Conservation (phyloP, 2,797 vertebrate species). For the Gadopsis marmoratus region DNA sequence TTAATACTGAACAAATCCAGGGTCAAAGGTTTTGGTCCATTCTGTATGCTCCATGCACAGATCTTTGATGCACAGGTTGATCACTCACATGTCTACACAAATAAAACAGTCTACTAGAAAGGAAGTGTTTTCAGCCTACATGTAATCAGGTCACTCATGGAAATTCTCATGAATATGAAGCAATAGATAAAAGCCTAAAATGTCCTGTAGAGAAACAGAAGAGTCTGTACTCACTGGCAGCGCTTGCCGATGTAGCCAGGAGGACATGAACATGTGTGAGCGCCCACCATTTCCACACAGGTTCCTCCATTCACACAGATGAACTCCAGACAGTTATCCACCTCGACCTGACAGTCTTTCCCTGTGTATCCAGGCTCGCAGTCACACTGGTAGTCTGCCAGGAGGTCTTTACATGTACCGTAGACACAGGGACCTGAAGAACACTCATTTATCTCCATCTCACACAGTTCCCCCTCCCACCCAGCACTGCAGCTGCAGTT, state of each 20-base stretch:
- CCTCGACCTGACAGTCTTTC: slow-evolving; percentile 86
- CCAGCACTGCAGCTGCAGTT: slow-evolving; percentile 87
- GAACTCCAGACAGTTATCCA: slow-evolving; percentile 89
- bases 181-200: neutral
- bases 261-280: slow-evolving; percentile 88
- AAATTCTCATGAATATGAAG: neutral
- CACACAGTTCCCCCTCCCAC: slow-evolving; percentile 89
- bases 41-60: neutral
- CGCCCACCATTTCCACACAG: slow-evolving; percentile 79
- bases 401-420: slow-evolving; percentile 86
- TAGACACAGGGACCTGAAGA: slow-evolving; percentile 86
- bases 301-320: slow-evolving; percentile 87
- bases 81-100: neutral
- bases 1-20: no score
- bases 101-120: neutral
- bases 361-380: slow-evolving; percentile 91
- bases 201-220: neutral
- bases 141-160: neutral
- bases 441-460: slow-evolving; percentile 88
- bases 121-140: neutral
- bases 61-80: neutral
- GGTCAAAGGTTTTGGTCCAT: no score
- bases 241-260: slow-evolving; percentile 82
- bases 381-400: slow-evolving; percentile 88
- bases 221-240: slow-evolving; percentile 88